Base-by-base conservation (phyloP, 2,113 vertebrate species). In the Melanocharis versteri region DNA sequence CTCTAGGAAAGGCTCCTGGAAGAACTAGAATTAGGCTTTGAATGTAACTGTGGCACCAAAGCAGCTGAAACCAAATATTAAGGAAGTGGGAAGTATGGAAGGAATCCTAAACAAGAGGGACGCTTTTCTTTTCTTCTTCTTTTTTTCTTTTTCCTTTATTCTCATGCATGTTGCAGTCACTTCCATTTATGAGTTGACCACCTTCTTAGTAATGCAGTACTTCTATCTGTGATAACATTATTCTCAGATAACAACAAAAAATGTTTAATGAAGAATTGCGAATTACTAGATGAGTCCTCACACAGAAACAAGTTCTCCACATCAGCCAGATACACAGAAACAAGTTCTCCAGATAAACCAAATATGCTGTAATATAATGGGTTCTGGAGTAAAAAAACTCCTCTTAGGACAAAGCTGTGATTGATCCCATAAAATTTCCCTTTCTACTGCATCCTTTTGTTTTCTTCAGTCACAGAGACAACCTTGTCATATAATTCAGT, bases 1-100 rank as follows among this genome's bases (percentile, higher is more conserved):
- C 5, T 40, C n/a, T 17, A 31, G 27, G 33, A 82, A 69, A 13
- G 17, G 18, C 26, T 72, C 15, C 18, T 85, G 21, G 26, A 87
- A 56, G 20, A 82, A 19, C 28, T 72, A 7, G 13, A 65, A 23
- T 64, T 82, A 22, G 33, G 12, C 51, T 93, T 62, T 87, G 86
- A 71, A 31, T 9, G 2, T 44, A 48, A 42, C 6, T 51, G 23
- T 83, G 50, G 23, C 1, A 3, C 47, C 0, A 1, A 81, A 73
- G 16, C 27, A 58, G 15, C 18, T 53, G 39, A 89, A 94, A 60
- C 10, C 19, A 89, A 73, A 30, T 62, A 42, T 10, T 47, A 86
- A 77, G 26, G 8, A 60, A 71, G 27, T 66, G 19, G 33, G 10
- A 50, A 47, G 37, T 27, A 15, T 30, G 6, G 24, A 73, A 70